Conservation (phyloP, 2,113 vertebrate species). For the Corythaixoides concolor region DNA sequence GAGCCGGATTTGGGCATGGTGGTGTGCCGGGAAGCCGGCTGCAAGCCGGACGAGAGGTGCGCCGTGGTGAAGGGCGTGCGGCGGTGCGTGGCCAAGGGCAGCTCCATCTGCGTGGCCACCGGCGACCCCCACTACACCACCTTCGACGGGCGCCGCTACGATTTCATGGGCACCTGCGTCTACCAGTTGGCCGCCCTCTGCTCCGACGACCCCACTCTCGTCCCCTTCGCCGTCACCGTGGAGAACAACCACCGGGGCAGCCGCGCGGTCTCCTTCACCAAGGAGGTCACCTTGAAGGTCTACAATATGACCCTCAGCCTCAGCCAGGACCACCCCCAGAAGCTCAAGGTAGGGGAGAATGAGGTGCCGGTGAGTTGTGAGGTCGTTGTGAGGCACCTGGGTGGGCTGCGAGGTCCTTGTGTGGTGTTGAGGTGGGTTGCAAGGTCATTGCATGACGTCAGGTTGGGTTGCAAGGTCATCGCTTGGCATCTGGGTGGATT, state of each 20-base stretch:
- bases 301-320: conserved; percentile 73
- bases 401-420: neutral
- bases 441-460: neutral
- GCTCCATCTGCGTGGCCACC: conserved; percentile 54
- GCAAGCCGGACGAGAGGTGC: conserved; percentile 62
- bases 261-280: conserved; percentile 73
- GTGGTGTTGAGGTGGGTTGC: neutral
- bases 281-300: conserved; percentile 70
- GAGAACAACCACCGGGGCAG: conserved; percentile 78
- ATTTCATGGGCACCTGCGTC: conserved; percentile 82
- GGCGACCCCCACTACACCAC: conserved; percentile 80
- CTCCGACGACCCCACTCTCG: conserved; percentile 41
- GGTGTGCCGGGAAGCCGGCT: conserved; percentile 63
- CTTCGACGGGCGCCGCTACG: conserved; percentile 73
- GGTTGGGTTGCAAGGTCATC: neutral
- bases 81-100: conserved; percentile 56
- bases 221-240: conserved; percentile 74
- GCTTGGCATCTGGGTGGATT: accelerated
- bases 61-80: conserved; percentile 46
- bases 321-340: conserved; percentile 31
- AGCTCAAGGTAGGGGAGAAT: conserved; percentile 33
- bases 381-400: accelerated
- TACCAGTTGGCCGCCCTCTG: conserved; percentile 54
- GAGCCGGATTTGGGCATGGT: conserved; percentile 1
- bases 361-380: neutral